These are phyloP conservation scores for Hipparchia sbordonii DNA, from an alignment of 2,888 invertebrate genomes.

Conservation along the genomic window DNA sequence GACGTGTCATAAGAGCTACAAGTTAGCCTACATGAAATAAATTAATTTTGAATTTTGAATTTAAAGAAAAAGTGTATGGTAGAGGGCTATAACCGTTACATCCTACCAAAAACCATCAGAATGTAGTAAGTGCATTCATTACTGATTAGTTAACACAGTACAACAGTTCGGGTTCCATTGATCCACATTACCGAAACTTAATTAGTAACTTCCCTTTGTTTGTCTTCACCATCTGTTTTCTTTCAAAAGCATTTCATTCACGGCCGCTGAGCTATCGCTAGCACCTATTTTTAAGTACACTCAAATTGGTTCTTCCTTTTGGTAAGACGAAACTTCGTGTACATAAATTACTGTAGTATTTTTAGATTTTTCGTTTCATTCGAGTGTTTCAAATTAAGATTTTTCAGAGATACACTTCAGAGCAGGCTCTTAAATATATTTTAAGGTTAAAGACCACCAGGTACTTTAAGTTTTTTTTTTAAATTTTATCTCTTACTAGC, in stretches of 20 bases:
- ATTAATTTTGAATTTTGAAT: too few species aligned
- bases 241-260: constrained; percentile 45
- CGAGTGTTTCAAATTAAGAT: too few species aligned
- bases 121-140: not conserved
- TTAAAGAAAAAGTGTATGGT: too few species aligned
- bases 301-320: constrained; percentile 27
- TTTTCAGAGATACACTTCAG: too few species aligned
- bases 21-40: too few species aligned
- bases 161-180: constrained; percentile 23
- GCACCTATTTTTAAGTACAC: constrained; percentile 28
- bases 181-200: constrained; percentile 45
- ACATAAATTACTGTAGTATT: constrained; percentile 11
- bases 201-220: constrained; percentile 55
- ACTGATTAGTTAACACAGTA: constrained; percentile 2
- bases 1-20: too few species aligned
- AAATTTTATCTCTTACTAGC: too few species aligned
- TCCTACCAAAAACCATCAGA: not conserved
- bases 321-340: constrained; percentile 20
- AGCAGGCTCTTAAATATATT: too few species aligned
- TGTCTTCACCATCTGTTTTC: constrained; percentile 51
- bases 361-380: too few species aligned
- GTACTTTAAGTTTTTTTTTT: too few species aligned
- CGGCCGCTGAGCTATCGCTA: constrained; percentile 25
- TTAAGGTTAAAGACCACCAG: too few species aligned
- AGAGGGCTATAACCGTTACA: not conserved